These are phyloP conservation scores for Aphis craccivora DNA, from an alignment of 1,140 invertebrate genomes.

Conservation along the genomic window DNA sequence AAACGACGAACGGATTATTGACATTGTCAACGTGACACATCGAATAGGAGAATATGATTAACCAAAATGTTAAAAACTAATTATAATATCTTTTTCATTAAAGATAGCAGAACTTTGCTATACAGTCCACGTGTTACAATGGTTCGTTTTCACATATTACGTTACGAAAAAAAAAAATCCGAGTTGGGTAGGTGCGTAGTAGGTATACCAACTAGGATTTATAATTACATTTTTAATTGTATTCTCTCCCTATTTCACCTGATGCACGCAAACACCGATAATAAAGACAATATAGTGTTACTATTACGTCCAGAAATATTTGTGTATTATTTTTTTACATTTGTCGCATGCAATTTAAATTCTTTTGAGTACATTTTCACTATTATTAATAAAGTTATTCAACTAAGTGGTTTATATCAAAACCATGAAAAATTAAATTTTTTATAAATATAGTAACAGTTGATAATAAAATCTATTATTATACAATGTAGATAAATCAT, in stretches of 20 bases:
- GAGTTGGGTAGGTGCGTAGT: too few species aligned
- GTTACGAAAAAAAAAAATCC: not conserved
- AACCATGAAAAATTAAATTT: not conserved
- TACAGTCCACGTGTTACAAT: not conserved
- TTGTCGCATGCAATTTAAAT: not conserved
- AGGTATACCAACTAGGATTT: not conserved
- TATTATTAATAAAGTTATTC: not conserved
- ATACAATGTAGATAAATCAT: too few species aligned
- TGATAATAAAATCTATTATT: not conserved
- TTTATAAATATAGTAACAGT: not conserved
- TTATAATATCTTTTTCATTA: not conserved
- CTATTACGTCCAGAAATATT: not conserved
- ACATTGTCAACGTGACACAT: not conserved
- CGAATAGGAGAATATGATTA: not conserved
- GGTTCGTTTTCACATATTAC: not conserved
- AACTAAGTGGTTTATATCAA: not conserved
- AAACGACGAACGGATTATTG: not conserved
- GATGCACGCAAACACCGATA: not conserved
- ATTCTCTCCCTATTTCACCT: not conserved
- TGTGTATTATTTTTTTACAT: not conserved
- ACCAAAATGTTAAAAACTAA: not conserved
- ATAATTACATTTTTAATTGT: constrained; percentile 29
- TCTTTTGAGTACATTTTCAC: not conserved
- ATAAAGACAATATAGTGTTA: not conserved
- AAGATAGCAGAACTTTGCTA: not conserved